These are phyloP conservation scores for Norana najaformis DNA, from an alignment of 2,888 invertebrate species.

Conservation along the genomic window DNA sequence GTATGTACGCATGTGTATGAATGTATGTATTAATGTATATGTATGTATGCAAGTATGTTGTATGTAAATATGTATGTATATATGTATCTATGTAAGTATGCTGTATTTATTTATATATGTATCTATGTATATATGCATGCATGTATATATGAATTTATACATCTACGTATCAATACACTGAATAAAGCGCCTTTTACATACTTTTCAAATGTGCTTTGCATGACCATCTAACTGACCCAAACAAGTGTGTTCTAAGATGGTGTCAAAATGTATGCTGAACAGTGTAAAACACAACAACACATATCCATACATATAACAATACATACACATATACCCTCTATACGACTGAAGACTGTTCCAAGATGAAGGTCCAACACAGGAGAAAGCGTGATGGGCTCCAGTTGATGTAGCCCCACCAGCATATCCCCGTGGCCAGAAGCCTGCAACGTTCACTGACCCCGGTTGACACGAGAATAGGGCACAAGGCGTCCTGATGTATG, in stretches of 20 bases:
- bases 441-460: background rate
- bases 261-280: too few species aligned
- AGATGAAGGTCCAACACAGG: too few species aligned
- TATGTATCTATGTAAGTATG: background rate
- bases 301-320: too few species aligned
- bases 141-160: background rate
- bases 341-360: too few species aligned
- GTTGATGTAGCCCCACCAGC: background rate
- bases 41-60: background rate
- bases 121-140: background rate
- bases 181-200: background rate
- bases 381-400: background rate
- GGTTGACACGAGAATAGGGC: background rate
- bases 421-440: background rate
- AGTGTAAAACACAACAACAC: too few species aligned
- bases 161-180: too few species aligned
- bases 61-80: too few species aligned
- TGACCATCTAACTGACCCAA: background rate
- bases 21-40: background rate
- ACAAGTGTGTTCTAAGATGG: background rate
- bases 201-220: background rate
- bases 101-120: background rate
- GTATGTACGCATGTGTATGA: background rate
- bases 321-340: too few species aligned
- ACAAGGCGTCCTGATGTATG: background rate